These are phyloP conservation scores for Macrobrachium rosenbergii DNA, from an alignment of 1,140 invertebrate genomes.

Conservation along the genomic window DNA sequence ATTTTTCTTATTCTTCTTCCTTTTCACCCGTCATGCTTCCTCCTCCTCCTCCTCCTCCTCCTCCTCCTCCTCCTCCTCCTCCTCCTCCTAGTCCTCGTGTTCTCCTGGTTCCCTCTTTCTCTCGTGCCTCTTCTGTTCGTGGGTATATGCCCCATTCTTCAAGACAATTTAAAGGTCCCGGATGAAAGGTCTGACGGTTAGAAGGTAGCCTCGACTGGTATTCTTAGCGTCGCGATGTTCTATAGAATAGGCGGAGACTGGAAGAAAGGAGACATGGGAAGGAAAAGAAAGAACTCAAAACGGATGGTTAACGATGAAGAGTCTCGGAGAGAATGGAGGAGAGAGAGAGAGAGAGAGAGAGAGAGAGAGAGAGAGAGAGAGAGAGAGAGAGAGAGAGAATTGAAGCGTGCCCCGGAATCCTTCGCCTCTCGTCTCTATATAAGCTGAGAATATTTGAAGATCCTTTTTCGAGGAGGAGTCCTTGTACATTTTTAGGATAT, in stretches of 20 bases:
- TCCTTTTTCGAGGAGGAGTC: too few relatives aligned
- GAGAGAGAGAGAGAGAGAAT: conserved; percentile 18
- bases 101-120: not conserved
- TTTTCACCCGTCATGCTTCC: not conserved
- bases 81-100: too few relatives aligned
- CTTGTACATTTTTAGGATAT: too few relatives aligned
- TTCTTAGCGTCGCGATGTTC: conserved; percentile 25
- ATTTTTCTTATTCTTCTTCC: not conserved
- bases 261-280: conserved; percentile 1
- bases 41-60: not conserved
- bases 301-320: conserved; percentile 18
- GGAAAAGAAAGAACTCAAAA: conserved; percentile 5
- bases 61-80: not conserved
- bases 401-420: conserved; percentile 33
- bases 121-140: conserved; percentile 21
- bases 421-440: too few relatives aligned
- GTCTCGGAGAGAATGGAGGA: not conserved
- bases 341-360: not conserved
- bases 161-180: conserved; percentile 60
- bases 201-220: conserved; percentile 44
- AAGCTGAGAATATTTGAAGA: too few relatives aligned
- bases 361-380: not conserved
- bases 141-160: conserved; percentile 46
- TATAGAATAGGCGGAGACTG: conserved; percentile 41
- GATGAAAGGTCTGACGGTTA: conserved; percentile 57